A percentile compares a stretch with the other conserved stretches of the same genome.
phyloP scores from a whole-genome alignment of 2,113 vertebrate species.

The Brevimyrus niger region DNA sequence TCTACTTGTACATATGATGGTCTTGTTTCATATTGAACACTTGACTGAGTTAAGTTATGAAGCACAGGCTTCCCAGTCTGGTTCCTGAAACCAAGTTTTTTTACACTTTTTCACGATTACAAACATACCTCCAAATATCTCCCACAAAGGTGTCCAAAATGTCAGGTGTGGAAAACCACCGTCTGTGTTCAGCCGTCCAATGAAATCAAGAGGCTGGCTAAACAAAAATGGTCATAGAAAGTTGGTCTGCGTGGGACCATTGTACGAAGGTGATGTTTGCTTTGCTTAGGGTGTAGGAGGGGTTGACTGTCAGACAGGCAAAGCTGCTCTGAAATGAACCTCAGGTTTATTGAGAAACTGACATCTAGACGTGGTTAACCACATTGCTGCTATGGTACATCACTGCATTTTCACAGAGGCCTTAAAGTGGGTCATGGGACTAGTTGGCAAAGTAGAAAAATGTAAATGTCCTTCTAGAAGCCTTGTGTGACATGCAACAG shows the following conservation, averaged over 20 bases:
- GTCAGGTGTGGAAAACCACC: not conserved
- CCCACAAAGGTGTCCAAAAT: not conserved
- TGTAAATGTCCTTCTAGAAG: not conserved
- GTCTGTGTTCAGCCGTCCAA: not conserved
- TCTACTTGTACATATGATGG: not conserved
- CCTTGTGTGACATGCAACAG: not conserved
- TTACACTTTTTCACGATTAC: not conserved
- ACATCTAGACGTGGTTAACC: conserved; percentile 2
- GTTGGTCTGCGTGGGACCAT: not conserved
- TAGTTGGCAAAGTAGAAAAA: not conserved
- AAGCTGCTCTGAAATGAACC: not conserved
- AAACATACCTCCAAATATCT: not conserved
- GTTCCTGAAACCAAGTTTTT: not conserved
- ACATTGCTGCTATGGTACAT: not conserved
- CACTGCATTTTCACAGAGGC: not conserved
- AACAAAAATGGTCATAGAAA: not conserved
- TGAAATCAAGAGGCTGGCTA: not conserved
- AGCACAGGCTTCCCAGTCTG: not conserved
- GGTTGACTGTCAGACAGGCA: not conserved
- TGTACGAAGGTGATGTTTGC: not conserved
- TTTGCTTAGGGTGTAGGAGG: not conserved
- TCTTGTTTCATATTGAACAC: not conserved
- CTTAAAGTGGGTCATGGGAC: conserved; percentile 13
- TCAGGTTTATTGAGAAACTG: not conserved
- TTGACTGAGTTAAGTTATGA: not conserved